A percentile compares a stretch with the other conserved stretches of the same genome.
Conservation (phyloP, 2,888 invertebrate genomes). For the Punctoribates punctum region DNA sequence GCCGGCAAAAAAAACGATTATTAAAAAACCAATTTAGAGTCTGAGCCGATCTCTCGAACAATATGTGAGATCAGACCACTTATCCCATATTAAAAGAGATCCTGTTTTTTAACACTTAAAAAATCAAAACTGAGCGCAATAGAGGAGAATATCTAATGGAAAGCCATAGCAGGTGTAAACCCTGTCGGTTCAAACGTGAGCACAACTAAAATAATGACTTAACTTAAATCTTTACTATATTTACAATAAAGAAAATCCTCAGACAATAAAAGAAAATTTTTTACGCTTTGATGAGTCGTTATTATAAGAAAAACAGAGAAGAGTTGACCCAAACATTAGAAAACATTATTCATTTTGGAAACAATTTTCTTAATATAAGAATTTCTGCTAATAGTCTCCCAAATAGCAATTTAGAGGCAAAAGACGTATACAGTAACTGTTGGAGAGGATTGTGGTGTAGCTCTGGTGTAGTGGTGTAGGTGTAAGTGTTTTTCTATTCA, state of each 20-base stretch:
- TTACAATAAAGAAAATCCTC: neutral
- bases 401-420: neutral
- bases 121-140: neutral
- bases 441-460: neutral
- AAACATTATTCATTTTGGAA: neutral
- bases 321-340: constrained; percentile 18
- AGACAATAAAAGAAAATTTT: constrained; percentile 26
- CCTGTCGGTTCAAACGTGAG: constrained; percentile 6
- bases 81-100: neutral
- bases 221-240: constrained; percentile 25
- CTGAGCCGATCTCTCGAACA: neutral
- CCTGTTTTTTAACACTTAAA: constrained; percentile 23
- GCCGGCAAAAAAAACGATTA: neutral
- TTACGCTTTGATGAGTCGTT: constrained; percentile 34
- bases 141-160: neutral
- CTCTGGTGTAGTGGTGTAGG: constrained; percentile 3
- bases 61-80: neutral
- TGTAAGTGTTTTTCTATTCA: constrained; percentile 31
- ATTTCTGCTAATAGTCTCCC: neutral
- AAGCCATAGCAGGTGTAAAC: constrained; percentile 16
- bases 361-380: neutral
- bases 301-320: neutral
- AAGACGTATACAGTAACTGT: neutral
- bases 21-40: constrained; percentile 7
- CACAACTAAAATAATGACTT: constrained; percentile 34